A percentile compares a stretch with the other conserved stretches of the same genome.
These are phyloP conservation scores for Bothrops alternatus DNA, from an alignment of 2,797 vertebrate genomes.

Conservation along the genomic window DNA sequence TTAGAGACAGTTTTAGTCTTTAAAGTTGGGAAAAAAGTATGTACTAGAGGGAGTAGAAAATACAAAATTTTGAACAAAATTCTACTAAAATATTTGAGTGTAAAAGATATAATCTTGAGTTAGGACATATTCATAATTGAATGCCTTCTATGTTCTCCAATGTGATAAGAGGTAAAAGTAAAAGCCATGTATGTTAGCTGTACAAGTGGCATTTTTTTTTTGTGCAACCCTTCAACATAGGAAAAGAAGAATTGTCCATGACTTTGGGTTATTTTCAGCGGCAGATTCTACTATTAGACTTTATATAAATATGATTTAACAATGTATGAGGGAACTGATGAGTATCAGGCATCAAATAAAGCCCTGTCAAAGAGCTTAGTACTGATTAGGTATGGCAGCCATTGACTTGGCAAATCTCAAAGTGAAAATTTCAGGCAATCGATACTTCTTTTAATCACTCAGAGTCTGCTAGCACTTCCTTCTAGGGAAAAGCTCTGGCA, in stretches of 20 bases:
- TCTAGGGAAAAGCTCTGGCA: slow-evolving; percentile 23
- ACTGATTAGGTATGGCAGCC: slow-evolving; percentile 36
- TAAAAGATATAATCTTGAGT: neutral
- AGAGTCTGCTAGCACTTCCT: slow-evolving; percentile 40
- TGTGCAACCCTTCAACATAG: slow-evolving; percentile 26
- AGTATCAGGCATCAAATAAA: slow-evolving; percentile 44
- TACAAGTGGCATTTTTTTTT: slow-evolving; percentile 22
- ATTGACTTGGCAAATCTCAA: slow-evolving; percentile 33
- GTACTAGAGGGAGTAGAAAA: neutral
- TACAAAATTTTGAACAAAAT: neutral
- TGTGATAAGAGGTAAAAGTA: neutral
- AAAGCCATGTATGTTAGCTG: slow-evolving; percentile 14
- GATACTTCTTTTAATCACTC: slow-evolving; percentile 54
- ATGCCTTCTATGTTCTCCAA: slow-evolving; percentile 17
- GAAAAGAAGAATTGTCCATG: slow-evolving; percentile 28
- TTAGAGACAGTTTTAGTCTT: neutral
- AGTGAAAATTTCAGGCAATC: slow-evolving; percentile 29
- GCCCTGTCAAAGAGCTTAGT: slow-evolving; percentile 39
- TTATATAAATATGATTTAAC: slow-evolving; percentile 44
- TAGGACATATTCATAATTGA: neutral
- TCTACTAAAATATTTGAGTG: neutral
- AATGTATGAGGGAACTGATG: slow-evolving; percentile 46
- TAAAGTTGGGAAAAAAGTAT: neutral
- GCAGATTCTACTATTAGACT: slow-evolving; percentile 34
- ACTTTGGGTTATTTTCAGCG: slow-evolving; percentile 19